Percentiles rank a stretch among this genome's conserved stretches.
phyloP scores from a whole-genome alignment of 2,113 vertebrate species.

The Semnornis frantzii region DNA sequence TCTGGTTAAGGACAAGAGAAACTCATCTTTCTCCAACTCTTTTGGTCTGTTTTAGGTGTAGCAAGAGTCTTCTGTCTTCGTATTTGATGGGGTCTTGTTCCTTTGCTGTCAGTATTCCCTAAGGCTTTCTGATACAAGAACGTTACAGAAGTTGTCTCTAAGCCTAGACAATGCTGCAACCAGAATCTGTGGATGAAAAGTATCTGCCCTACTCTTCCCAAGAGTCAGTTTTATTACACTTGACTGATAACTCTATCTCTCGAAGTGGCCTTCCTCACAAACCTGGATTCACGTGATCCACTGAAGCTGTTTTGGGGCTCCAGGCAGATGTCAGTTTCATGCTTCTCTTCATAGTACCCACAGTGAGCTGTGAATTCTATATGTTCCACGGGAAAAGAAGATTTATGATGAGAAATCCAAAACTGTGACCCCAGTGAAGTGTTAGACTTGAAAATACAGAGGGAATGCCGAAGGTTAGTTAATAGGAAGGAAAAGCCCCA shows the following conservation, averaged over 20 bases:
- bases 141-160: background rate
- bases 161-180: background rate
- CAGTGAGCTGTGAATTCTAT: background rate
- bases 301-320: background rate
- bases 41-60: background rate
- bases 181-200: background rate
- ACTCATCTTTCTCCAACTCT: background rate
- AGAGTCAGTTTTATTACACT: background rate
- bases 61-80: background rate
- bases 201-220: background rate
- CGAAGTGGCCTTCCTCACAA: background rate
- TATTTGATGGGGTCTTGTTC: background rate
- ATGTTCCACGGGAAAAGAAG: background rate
- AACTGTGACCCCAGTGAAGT: background rate
- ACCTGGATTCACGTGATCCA: background rate
- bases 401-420: background rate
- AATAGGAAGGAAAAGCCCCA: background rate
- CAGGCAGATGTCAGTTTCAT: background rate
- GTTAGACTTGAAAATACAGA: background rate
- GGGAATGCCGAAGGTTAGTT: background rate
- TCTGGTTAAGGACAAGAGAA: background rate
- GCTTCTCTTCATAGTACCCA: background rate
- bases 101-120: background rate
- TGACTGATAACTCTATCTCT: background rate
- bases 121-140: background rate